Evolutionary conservation across 1,140 invertebrate species (phyloP).

Genomic region (Solen grandis): DNA sequence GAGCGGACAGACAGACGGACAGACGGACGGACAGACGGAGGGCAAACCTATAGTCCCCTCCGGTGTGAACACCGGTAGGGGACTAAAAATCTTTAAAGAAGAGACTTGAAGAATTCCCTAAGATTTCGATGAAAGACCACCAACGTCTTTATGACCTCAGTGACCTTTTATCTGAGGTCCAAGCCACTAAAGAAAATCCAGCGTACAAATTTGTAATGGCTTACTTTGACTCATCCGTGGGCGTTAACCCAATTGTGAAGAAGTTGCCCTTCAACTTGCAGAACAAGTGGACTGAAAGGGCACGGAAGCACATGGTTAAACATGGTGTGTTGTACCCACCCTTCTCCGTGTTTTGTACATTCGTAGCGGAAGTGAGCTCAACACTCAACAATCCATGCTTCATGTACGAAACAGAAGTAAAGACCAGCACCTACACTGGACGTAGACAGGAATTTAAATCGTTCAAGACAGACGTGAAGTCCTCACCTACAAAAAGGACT

Average conservation of each 20-base stretch:
- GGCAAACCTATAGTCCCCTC: too few relatives aligned
- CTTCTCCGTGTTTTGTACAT: neutral
- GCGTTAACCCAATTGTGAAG: neutral
- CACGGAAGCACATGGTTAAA: neutral
- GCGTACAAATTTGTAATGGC: neutral
- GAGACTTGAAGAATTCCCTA: neutral
- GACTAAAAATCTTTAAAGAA: too few relatives aligned
- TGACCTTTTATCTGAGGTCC: neutral
- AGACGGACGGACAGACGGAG: too few relatives aligned
- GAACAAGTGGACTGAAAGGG: neutral
- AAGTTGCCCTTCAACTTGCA: neutral
- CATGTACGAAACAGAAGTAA: neutral
- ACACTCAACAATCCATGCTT: neutral
- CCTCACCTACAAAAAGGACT: neutral
- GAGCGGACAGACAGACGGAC: too few relatives aligned
- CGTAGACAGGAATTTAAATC: neutral
- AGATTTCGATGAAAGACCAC: neutral
- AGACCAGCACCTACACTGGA: neutral
- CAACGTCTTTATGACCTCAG: neutral
- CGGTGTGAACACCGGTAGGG: too few relatives aligned
- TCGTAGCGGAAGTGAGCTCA: neutral
- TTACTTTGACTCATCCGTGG: neutral
- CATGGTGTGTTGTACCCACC: neutral
- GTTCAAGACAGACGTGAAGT: neutral
- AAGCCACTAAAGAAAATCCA: neutral